Evolutionary conservation across 1,140 invertebrate genomes (phyloP).

Genomic region (Trichogramma pretiosum): DNA sequence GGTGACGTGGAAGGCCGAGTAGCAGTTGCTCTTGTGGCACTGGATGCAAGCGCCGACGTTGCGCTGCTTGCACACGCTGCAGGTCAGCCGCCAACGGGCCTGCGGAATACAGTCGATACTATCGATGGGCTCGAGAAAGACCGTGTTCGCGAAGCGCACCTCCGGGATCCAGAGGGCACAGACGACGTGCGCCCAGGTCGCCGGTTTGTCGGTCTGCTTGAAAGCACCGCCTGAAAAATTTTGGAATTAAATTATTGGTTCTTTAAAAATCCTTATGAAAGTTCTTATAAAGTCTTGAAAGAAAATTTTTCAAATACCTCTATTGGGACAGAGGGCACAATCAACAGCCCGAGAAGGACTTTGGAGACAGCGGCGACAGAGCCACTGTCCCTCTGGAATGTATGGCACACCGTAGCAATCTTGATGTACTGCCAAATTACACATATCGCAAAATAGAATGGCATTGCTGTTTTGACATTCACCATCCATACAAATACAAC

Average conservation of each 20-base stretch:
- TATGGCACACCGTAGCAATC: conserved; percentile 99
- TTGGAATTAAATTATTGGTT: too few species aligned
- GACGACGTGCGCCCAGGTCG: conserved; percentile 96
- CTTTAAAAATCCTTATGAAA: too few species aligned
- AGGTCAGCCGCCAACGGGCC: conserved; percentile 89
- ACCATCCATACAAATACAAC: conserved; percentile 90
- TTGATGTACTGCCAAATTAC: conserved; percentile 96
- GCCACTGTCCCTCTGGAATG: conserved; percentile 98
- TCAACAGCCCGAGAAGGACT: conserved; percentile 92
- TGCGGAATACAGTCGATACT: conserved; percentile 92
- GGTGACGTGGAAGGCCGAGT: conserved; percentile 96
- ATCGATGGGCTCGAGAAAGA: conserved; percentile 95
- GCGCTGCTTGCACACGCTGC: conserved; percentile 93
- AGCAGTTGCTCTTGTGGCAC: conserved; percentile 93
- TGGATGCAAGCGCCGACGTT: conserved; percentile 95
- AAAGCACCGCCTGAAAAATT: conserved; percentile 73
- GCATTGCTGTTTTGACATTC: conserved; percentile 94
- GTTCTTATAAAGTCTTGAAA: too few species aligned
- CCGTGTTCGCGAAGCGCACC: conserved; percentile 94
- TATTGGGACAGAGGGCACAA: conserved; percentile 95
- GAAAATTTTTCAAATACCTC: too few species aligned
- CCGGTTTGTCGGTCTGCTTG: conserved; percentile 88
- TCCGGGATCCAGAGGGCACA: conserved; percentile 99
- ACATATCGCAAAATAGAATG: conserved; percentile 97
- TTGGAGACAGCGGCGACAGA: conserved; percentile 89